Base-by-base conservation (phyloP, 1,140 invertebrate genomes). In the Nomia melanderi region DNA sequence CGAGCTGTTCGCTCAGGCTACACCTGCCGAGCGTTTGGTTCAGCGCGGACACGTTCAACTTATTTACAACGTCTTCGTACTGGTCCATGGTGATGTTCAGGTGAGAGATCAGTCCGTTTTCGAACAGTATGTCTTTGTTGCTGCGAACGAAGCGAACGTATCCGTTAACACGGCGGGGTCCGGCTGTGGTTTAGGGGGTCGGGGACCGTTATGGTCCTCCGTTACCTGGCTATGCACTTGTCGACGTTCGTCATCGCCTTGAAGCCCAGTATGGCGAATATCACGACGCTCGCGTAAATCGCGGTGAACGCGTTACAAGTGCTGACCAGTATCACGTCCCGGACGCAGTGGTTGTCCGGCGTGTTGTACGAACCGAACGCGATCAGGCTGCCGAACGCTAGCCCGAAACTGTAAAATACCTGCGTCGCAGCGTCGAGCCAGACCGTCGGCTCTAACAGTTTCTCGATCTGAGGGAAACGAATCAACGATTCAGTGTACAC, bases 391-490 rank as follows among this genome's bases (percentile, higher is more conserved):
- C 98, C 98, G 90, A 98, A 99, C 23, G 97, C 98, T 80, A 98
- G 92, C 14, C 98, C 98, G 89, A 99, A 97, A 6, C 96, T 98
- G 91, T 98, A 99, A 92, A 98, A 98, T 20, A 99, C 98, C 94
- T 99, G 98, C 0, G 97, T 98, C 9, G 97, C 97, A 6, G 98
- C 98, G 89, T 98, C 97, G 83, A 98, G 92, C 98, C 98, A 98
- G 1, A 98, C 97, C 59, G 94, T 96, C 1, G 96, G 96, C 84
- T 97, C 94, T 50, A 95, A 88, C 36, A 98, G 92, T 88, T 96
- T 97, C 78, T 96, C 95, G 81, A 97, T 94, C 96, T 96, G 20
- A 12, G 41, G 41, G 66, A 23, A 23, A 20, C n/a, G 12, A 66
- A 56, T n/a, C 7, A 75, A 44, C n/a, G 41, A 31, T 14, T 33